phyloP scores from a whole-genome alignment of 2,113 vertebrate genomes.

The Dromiciops gliroides region DNA sequence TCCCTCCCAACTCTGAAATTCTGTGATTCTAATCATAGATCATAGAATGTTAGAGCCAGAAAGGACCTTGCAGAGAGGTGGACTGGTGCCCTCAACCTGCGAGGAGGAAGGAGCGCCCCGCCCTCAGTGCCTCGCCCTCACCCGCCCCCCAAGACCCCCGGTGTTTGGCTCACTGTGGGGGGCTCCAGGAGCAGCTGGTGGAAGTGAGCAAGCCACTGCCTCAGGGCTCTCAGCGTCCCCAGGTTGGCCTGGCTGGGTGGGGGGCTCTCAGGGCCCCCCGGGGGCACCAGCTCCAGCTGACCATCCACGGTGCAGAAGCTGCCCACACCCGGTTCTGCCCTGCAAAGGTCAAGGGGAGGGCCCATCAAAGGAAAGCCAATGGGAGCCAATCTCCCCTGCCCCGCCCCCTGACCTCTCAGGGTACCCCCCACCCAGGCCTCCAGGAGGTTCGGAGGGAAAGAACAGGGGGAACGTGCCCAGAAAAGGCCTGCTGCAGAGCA shows the following conservation, averaged over 20 bases:
- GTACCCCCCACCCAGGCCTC: too few relatives aligned
- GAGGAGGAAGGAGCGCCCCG: not conserved
- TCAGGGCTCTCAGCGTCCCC: slow-evolving; percentile 79
- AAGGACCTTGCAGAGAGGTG: not conserved
- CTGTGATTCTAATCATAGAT: not conserved
- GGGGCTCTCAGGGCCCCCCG: slow-evolving; percentile 61
- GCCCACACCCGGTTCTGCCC: slow-evolving; percentile 76
- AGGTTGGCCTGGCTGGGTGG: slow-evolving; percentile 45
- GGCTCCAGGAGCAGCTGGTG: slow-evolving; percentile 82
- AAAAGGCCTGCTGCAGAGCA: too few relatives aligned
- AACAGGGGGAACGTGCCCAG: not conserved
- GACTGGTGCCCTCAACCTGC: not conserved
- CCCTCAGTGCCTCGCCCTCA: accelerated
- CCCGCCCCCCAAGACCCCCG: accelerated
- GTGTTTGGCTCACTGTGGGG: slow-evolving; percentile 73
- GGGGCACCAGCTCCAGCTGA: slow-evolving; percentile 79
- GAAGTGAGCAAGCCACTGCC: slow-evolving; percentile 76
- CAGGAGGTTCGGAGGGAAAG: too few relatives aligned
- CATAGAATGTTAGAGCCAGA: not conserved
- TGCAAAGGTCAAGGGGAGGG: not conserved
- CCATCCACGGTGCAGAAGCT: slow-evolving; percentile 82
- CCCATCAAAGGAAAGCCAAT: not conserved
- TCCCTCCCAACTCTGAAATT: not conserved
- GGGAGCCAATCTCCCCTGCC: too few relatives aligned
- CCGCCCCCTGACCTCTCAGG: too few relatives aligned